Base-by-base conservation (phyloP, 2,797 vertebrate species). In the Chelmon rostratus region DNA sequence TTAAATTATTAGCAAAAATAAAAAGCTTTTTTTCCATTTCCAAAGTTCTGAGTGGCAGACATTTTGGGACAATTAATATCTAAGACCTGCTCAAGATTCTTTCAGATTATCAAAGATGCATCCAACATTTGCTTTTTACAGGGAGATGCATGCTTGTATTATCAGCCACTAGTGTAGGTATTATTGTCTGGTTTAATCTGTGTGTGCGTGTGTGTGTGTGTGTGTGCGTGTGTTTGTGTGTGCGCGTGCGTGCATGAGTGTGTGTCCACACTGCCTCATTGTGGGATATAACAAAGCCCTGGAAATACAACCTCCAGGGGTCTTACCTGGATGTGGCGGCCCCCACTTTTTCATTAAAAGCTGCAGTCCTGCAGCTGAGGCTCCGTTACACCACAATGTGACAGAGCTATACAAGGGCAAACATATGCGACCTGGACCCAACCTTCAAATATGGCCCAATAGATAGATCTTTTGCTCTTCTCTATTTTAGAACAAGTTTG, bases 341-440 rank as follows among this genome's bases (percentile, higher is more conserved):
- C 84, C 89, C 93, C 86, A 92, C 84, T 92, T 96, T 95, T 94
- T 96, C 95, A 96, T 95, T 96, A 95, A 95, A 95, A 96, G 93
- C 89, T 89, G 90, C 90, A 85, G 91, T 92, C 86, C 82, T 89
- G 93, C 96, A 96, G 95, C 95, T 96, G 95, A 93, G 94, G 94
- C 94, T 95, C 95, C 64, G 88, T 93, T 91, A 94, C 93, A 86
- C 91, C 92, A 95, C 94, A 96, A 94, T 93, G 93, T 92, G 93
- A 90, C 80, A 81, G 84, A 82, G 90, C 86, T 75, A 84, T 87
- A 92, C 94, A 94, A 95, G 94, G 94, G 94, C 94, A 96, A 95
- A 94, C 94, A 96, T 91, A 95, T 93, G 92, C 90, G 93, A 96
- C 94, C 92, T 72, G 84, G 88, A 81, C 84, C 88, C 94, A 92